These are phyloP conservation scores for Drosophila ambigua DNA, from an alignment of 1,140 invertebrate genomes.

Conservation along the genomic window DNA sequence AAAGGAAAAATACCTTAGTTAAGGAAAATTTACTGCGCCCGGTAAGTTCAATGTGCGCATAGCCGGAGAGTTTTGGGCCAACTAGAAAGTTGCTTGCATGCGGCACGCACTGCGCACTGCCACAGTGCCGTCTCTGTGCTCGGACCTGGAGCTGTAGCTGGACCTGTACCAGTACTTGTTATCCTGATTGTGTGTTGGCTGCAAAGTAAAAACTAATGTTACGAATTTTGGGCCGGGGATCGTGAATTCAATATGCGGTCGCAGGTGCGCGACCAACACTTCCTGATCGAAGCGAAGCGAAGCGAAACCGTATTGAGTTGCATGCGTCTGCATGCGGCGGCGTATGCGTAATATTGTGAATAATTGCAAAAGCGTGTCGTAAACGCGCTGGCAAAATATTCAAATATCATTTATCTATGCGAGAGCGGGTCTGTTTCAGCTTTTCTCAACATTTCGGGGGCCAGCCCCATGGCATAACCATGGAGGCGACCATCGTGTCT, in stretches of 20 bases:
- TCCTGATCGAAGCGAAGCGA: slow-evolving; percentile 60
- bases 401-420: slow-evolving; percentile 59
- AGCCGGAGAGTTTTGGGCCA: slow-evolving; percentile 59
- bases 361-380: slow-evolving; percentile 76
- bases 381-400: slow-evolving; percentile 55
- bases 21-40: slow-evolving; percentile 52
- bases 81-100: slow-evolving; percentile 71
- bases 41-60: slow-evolving; percentile 74
- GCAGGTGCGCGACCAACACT: slow-evolving; percentile 64
- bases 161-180: slow-evolving; percentile 62
- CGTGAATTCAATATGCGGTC: slow-evolving; percentile 30
- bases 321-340: slow-evolving; percentile 23
- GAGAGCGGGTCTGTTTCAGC: slow-evolving; percentile 12
- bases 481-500: slow-evolving; percentile 1
- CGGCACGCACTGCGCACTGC: slow-evolving; percentile 67
- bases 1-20: not conserved
- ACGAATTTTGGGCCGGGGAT: slow-evolving; percentile 36
- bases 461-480: slow-evolving; percentile 17
- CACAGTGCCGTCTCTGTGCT: slow-evolving; percentile 1
- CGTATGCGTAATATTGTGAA: slow-evolving; percentile 77
- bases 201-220: slow-evolving; percentile 59
- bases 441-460: slow-evolving; percentile 20
- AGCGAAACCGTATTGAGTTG: slow-evolving; percentile 55
- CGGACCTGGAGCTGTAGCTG: slow-evolving; percentile 11
- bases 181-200: slow-evolving; percentile 60